Evolutionary conservation across 1,140 invertebrate species (phyloP).

Genomic region (Sarcophaga bullata): DNA sequence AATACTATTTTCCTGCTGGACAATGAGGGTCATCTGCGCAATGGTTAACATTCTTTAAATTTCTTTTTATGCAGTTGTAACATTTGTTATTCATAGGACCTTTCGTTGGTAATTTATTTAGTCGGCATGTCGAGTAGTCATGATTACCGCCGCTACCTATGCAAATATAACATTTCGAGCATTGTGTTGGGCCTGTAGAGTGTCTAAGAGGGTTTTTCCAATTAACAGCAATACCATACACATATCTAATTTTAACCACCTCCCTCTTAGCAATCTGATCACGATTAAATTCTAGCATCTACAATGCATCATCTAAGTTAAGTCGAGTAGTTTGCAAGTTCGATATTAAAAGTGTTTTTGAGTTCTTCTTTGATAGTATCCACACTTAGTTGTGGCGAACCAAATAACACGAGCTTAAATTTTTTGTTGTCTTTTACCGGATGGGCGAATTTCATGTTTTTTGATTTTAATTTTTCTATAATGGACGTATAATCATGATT

Average conservation of each 20-base stretch:
- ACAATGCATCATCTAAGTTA: background rate
- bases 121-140: no score
- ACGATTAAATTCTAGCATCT: background rate
- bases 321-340: background rate
- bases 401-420: constrained; percentile 18
- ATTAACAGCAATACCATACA: background rate
- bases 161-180: no score
- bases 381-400: background rate
- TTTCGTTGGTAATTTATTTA: no score
- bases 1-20: no score
- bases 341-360: background rate
- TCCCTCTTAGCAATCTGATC: constrained; percentile 1
- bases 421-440: background rate
- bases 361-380: constrained; percentile 5
- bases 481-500: background rate
- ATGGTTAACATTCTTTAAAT: no score
- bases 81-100: no score
- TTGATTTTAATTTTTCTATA: background rate
- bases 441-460: background rate
- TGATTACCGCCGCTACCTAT: no score
- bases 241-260: constrained; percentile 3
- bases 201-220: constrained; percentile 14
- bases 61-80: no score
- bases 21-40: no score
- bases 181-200: no score